Base-by-base conservation (phyloP, 2,888 invertebrate species). In the Oasisia sp. region DNA sequence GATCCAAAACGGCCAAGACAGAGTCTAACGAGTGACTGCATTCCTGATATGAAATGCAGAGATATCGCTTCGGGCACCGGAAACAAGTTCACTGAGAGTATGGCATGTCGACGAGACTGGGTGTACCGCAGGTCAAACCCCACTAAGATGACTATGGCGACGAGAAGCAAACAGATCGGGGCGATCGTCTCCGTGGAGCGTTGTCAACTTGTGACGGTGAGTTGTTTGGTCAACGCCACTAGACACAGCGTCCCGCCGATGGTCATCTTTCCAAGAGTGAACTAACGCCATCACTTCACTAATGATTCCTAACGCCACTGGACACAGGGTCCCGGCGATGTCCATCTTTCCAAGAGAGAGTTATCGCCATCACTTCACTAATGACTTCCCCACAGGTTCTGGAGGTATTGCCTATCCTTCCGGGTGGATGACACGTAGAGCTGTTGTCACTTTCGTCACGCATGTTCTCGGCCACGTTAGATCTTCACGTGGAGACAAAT, bases 401-500 rank as follows among this genome's bases (percentile, higher is more conserved):
- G 38, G 44, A 32, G 92, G 92, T 32, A 38, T 58, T 12, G 91
- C 56, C 56, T 32, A 90, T n/a, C 92, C 45, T 32, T 92, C 92
- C 9, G 92, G 92, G 4, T 92, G 92, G 92, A 92, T 92, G 92
- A 92, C 90, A 32, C 12, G 91, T 5, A 32, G 12, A 32, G 50
- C 27, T 27, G 91, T 92, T 56, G n/a, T n/a, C n/a, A n/a, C 32
- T 27, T 90, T 91, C 74, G 91, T 92, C n/a, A 32, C 8, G 12
- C 91, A 92, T 58, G 91, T 92, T 32, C 58, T 38, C 19, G 14
- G 12, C 14, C 91, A 91, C 32, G 32, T 74, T 32, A 44, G 91
- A 32, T 27, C 89, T n/a, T 44, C 45, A 92, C 89, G 9, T 19
- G 14, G 19, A 14, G 58, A 44, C n/a, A 45, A 89, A 5, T 32